phyloP scores from a whole-genome alignment of 2,888 invertebrate species.

The Scaeva pyrastri region DNA sequence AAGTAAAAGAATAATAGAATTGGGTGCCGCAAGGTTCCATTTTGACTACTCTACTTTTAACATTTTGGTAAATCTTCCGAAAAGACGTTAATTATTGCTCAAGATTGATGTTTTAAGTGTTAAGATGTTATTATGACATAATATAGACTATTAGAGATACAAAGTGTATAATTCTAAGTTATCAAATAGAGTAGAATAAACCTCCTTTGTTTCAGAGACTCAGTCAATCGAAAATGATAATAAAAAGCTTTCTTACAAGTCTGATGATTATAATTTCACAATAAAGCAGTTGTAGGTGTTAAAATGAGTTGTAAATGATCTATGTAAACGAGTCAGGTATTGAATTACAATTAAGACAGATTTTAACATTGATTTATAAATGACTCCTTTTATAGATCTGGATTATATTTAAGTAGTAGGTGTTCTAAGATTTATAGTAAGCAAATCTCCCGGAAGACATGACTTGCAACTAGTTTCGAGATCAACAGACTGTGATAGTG shows the following conservation, averaged over 20 bases:
- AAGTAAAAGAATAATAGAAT: not conserved
- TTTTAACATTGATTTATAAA: slow-evolving; percentile 27
- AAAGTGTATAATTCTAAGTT: no score
- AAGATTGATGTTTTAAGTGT: no score
- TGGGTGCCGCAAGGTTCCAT: not conserved
- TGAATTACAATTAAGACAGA: slow-evolving; percentile 37
- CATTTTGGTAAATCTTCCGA: not conserved
- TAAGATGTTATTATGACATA: no score
- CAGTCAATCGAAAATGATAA: slow-evolving; percentile 58
- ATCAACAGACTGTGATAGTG: slow-evolving; percentile 51
- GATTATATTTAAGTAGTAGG: not conserved
- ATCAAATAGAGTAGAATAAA: not conserved
- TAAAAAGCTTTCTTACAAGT: slow-evolving; percentile 38
- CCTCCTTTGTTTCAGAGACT: not conserved
- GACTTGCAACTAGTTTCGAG: slow-evolving; percentile 46
- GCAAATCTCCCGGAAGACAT: slow-evolving; percentile 69
- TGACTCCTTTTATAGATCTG: slow-evolving; percentile 28
- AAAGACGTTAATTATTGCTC: no score
- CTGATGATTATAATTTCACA: slow-evolving; percentile 56
- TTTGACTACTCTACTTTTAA: not conserved
- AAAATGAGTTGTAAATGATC: slow-evolving; percentile 61
- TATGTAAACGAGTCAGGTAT: slow-evolving; percentile 52
- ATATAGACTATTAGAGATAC: no score
- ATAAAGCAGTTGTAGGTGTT: slow-evolving; percentile 48
- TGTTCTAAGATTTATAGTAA: no score